Conservation (phyloP, 37 sponge, comb jelly and placozoan species). For the Mnemiopsis leidyi region DNA sequence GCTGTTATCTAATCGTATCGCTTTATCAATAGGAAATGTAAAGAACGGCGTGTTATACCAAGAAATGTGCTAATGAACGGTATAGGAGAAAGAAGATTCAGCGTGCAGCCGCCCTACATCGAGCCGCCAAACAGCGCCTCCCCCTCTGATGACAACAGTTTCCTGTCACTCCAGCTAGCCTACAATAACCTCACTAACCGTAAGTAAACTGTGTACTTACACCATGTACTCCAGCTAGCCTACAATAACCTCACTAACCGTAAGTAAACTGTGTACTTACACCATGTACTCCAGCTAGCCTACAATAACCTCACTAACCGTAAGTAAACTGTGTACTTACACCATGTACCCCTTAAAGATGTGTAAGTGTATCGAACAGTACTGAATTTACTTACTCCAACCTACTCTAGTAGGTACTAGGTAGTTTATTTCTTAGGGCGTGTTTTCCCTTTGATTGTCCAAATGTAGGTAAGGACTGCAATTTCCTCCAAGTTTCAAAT, state of each 20-base stretch:
- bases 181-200: slow-evolving; percentile 63
- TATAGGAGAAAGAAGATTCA: not conserved
- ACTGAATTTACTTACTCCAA: too few relatives aligned
- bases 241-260: slow-evolving; percentile 13
- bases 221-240: not conserved
- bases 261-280: not conserved
- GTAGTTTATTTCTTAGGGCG: too few relatives aligned
- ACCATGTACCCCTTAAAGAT: not conserved
- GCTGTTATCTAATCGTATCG: too few relatives aligned
- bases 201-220: not conserved
- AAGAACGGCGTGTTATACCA: not conserved
- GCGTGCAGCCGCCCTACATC: slow-evolving; percentile 61
- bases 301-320: slow-evolving; percentile 13
- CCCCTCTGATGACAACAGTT: not conserved
- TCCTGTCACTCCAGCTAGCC: slow-evolving; percentile 6
- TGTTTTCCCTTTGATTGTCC: too few relatives aligned
- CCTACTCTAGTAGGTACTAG: too few relatives aligned
- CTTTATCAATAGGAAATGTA: too few relatives aligned
- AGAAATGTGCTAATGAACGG: slow-evolving; percentile 11
- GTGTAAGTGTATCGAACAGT: too few relatives aligned
- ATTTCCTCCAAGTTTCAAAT: too few relatives aligned
- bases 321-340: not conserved
- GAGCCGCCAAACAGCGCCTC: slow-evolving; percentile 35
- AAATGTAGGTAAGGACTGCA: too few relatives aligned
- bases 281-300: not conserved